Conservation (phyloP, 2,797 vertebrate species). For the Sparidentex hasta region DNA sequence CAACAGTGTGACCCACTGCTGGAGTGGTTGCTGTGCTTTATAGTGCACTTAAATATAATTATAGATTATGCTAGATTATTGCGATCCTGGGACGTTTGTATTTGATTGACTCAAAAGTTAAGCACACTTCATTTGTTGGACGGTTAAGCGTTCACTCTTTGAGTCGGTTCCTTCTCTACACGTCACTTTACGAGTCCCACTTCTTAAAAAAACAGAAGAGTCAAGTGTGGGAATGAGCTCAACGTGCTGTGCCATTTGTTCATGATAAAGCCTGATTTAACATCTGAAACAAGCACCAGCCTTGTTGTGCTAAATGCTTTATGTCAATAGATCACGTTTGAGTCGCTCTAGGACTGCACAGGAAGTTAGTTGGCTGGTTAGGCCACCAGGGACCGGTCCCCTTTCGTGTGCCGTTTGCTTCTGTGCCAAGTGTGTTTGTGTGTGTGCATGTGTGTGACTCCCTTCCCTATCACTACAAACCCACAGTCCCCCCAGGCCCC, state of each 20-base stretch:
- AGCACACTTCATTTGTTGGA: slow-evolving; percentile 3
- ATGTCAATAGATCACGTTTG: slow-evolving; percentile 18
- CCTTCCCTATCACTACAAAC: slow-evolving; percentile 72
- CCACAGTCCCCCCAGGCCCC: slow-evolving; percentile 74
- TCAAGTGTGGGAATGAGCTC: background rate
- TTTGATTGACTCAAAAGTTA: slow-evolving; percentile 8
- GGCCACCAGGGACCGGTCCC: slow-evolving; percentile 55
- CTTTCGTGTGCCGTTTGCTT: slow-evolving; percentile 51
- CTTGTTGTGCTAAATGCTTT: slow-evolving; percentile 12
- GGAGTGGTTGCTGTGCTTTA: slow-evolving; percentile 26
- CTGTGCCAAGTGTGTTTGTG: slow-evolving; percentile 56
- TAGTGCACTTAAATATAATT: slow-evolving; percentile 11
- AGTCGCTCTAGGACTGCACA: slow-evolving; percentile 32
- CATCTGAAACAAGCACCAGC: background rate
- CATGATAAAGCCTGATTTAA: background rate
- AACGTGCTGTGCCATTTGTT: background rate
- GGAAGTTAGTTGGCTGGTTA: slow-evolving; percentile 55
- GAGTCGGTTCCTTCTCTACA: slow-evolving; percentile 13
- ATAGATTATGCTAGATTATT: too few relatives aligned
- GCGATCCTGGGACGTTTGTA: background rate
- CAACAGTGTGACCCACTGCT: slow-evolving; percentile 9
- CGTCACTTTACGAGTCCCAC: background rate
- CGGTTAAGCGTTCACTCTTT: slow-evolving; percentile 30
- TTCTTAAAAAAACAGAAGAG: background rate
- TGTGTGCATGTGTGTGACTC: slow-evolving; percentile 50